Percentiles rank a stretch among this genome's conserved stretches.
phyloP scores from a whole-genome alignment of 2,797 vertebrate genomes.

The Hapalemur alaotrensis region DNA sequence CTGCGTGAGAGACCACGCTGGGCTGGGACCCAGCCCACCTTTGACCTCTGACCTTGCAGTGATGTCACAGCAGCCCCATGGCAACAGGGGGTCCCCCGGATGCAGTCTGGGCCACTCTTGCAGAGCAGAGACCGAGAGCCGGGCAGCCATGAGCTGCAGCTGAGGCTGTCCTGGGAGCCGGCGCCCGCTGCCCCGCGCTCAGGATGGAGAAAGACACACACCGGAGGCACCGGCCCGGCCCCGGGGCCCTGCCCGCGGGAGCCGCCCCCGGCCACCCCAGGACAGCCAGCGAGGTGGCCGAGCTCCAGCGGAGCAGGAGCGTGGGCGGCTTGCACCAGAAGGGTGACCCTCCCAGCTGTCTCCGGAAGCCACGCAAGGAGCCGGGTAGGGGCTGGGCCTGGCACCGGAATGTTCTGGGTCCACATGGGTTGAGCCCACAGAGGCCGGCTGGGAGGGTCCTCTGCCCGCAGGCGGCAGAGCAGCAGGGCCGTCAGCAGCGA shows the following conservation, averaged over 20 bases:
- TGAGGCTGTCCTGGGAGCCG: not conserved
- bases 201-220: slow-evolving; percentile 54
- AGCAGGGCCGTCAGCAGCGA: not conserved
- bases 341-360: not conserved
- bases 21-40: not conserved
- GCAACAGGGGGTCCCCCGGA: not conserved
- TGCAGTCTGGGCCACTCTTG: not conserved
- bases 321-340: slow-evolving; percentile 5
- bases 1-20: not conserved
- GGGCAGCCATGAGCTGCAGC: not conserved
- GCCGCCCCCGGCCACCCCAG: not conserved
- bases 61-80: slow-evolving; percentile 25
- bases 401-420: not conserved
- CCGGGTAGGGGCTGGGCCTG: not conserved
- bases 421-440: rapidly evolving
- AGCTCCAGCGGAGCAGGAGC: slow-evolving; percentile 57
- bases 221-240: slow-evolving; percentile 46
- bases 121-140: not conserved
- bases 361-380: slow-evolving; percentile 36
- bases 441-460: not conserved
- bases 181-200: not conserved
- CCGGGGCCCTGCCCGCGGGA: not conserved
- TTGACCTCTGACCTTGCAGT: not conserved
- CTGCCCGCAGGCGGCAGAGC: not conserved
- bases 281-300: not conserved